Evolutionary conservation across 2,888 invertebrate genomes (phyloP), one percentile per base, ranked within the genome.

Genomic region (Polyommatus iphigenia): DNA sequence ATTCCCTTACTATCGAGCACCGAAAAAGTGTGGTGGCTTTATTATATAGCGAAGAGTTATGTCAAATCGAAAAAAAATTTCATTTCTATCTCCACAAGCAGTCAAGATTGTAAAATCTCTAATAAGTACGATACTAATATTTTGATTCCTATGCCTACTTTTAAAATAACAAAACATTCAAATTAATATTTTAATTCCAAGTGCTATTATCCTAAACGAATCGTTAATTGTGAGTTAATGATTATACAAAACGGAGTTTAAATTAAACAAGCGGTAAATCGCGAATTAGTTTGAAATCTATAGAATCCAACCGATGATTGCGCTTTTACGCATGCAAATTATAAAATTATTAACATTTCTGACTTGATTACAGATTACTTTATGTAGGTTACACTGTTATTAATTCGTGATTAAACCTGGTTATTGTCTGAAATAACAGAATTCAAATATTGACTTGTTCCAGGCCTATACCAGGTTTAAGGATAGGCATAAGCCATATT

Each of bases 131-230:
- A 41, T 41, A 8, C 8, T 41, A 41, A 10, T 41, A 15, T 15
- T 50, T 50, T 50, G 15, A 41, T 41, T 50, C 3, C 15, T 54
- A 18, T 5, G 54, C 54, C 54, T 18, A 18, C 54, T 54, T 54
- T 18, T 54, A 54, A 18, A 54, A 54, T 54, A 18, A 54, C 54
- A 18, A 15, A 54, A 54, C 54, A 10, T 62, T 24, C 0, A 18
- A 67, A 46, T 10, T 46, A 46, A 46, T 46, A 13, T 3, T 67
- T 20, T 2, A 67, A 67, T 67, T 29, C 29, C 24, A 67, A 62
- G 62, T 24, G 62, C 36, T n/a, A 41, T 36, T 41, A 72, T 29
- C 71, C 72, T 72, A 72, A 72, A 72, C 72, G 36, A 72, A 72
- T 72, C 3, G 41, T 20, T 41, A 18, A 71, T 20, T 8, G 36